Evolutionary conservation across 37 sponge, comb jelly and placozoan species (phyloP), one percentile per base, ranked within the genome.

Genomic region (Bolinopsis microptera): DNA sequence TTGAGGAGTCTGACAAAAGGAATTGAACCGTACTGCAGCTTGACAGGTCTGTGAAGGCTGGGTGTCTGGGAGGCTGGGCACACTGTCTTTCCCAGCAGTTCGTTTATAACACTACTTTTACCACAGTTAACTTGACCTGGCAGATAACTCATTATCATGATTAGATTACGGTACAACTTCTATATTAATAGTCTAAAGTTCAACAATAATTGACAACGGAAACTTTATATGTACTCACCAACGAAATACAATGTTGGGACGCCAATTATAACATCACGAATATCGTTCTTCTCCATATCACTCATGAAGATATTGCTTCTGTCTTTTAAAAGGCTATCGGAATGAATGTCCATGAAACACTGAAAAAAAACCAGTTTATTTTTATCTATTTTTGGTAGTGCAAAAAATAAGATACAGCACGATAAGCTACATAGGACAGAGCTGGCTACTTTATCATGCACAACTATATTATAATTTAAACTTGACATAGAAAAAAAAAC

Each of bases 31-130:
- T 39, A 40, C 61, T 33, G 34, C 36, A 86, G 90, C 39, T 86
- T 86, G 9, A 86, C 35, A 1, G 90, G 90, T 24, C 90, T 35
- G 16, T 35, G 90, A 0, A 41, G 27, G 26, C 90, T 86, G 90
- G 90, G 90, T 24, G n/a, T 34, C 26, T 86, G 90, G 23, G 90
- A 86, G 1, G 90, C 90, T 3, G 90, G 90, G 28, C 90, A 86
- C 5, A 86, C 61, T 9, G 90, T 86, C 30, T 86, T 86, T 5
- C 90, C 90, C 41, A 86, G 35, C 31, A 86, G 26, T 48, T 86
- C 90, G 61, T 86, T 86, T 23, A 86, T 86, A 8, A 86, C 90
- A 2, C 61, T 41, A 39, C 90, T 86, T 34, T 86, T 86, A 0
- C 90, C 90, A 13, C 38, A 86, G 61, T 86, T 86, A n/a, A 41